phyloP scores from a whole-genome alignment of 2,797 vertebrate genomes.

The Tokudaia tokunoshimensis region DNA sequence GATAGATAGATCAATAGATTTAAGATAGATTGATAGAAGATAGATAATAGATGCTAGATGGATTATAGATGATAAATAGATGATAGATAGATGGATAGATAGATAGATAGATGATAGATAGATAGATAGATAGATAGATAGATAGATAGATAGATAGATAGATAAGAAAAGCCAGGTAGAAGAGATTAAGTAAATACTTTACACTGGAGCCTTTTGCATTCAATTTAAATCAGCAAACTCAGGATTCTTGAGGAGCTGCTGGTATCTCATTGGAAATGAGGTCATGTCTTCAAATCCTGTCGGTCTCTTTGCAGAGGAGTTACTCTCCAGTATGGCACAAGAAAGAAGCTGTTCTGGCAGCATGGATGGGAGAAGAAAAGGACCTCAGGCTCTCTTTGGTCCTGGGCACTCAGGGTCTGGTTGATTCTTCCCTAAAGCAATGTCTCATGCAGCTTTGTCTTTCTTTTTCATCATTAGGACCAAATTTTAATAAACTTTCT shows the following conservation, averaged over 20 bases:
- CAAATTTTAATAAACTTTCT: neutral
- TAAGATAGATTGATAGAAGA: neutral
- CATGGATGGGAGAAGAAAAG: neutral
- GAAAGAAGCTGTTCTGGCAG: neutral
- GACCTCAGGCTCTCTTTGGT: neutral
- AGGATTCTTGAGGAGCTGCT: neutral
- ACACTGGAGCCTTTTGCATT: conserved; percentile 38
- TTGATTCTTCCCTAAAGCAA: neutral
- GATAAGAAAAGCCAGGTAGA: conserved; percentile 4
- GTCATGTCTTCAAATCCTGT: conserved; percentile 34
- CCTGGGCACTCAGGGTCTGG: neutral
- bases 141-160: neutral
- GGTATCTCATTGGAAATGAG: conserved; percentile 37
- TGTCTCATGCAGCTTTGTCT: neutral
- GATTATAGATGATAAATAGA: neutral
- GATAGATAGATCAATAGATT: neutral
- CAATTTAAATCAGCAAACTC: conserved; percentile 21
- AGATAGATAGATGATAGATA: neutral
- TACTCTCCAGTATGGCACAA: neutral
- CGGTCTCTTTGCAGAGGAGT: conserved; percentile 14
- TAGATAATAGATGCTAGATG: no score
- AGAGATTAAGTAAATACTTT: neutral
- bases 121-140: neutral
- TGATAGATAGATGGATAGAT: neutral
- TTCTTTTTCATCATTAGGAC: neutral